Base-by-base conservation (phyloP, 1,140 invertebrate genomes). In the Popillia japonica region DNA sequence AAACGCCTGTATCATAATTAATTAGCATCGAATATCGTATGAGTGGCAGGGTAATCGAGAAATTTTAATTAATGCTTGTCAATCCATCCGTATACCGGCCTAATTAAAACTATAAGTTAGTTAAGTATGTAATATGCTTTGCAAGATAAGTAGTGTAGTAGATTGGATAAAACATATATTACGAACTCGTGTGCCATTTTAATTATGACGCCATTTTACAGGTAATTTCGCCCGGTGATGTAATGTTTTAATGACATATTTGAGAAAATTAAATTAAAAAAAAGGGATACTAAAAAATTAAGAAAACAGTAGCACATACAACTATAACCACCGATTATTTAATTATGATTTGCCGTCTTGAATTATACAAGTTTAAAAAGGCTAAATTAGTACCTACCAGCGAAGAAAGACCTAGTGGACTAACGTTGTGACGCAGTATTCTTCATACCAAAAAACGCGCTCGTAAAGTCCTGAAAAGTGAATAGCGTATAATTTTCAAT, bases 71-170 rank as follows among this genome's bases (percentile, higher is more conserved):
- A 73, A 73, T 73, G 27, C 40, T 6, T 23, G 40, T 40, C 72
- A 73, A 42, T 73, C 40, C 72, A 10, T 73, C 34, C 72, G 72
- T 73, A 42, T 41, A 40, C n/a, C 40, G 34, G 27, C 14, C 40
- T 73, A 73, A 73, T 73, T 73, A 73, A 73, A 73, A 73, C 72
- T 73, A 73, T 73, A 73, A 73, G 72, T 73, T 23, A 73, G 72
- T 73, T 73, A 73, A 73, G 72, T 73, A 73, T 40, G 72, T 73
- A 73, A 73, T 73, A 73, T 73, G 40, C 72, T 73, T 73, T 73
- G 72, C 27, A 1, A 73, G 40, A 73, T 73, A 73, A 73, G 40
- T 73, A 64, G 59, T 64, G 59, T 3, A 64, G 59, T 20, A 73
- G 72, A 73, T 40, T 27, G 40, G 17, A 17, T 40, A 73, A 73